A percentile compares a stretch with the other conserved stretches of the same genome.
phyloP scores from a whole-genome alignment of 2,888 invertebrate genomes.

The Anoplius nigerrimus region DNA sequence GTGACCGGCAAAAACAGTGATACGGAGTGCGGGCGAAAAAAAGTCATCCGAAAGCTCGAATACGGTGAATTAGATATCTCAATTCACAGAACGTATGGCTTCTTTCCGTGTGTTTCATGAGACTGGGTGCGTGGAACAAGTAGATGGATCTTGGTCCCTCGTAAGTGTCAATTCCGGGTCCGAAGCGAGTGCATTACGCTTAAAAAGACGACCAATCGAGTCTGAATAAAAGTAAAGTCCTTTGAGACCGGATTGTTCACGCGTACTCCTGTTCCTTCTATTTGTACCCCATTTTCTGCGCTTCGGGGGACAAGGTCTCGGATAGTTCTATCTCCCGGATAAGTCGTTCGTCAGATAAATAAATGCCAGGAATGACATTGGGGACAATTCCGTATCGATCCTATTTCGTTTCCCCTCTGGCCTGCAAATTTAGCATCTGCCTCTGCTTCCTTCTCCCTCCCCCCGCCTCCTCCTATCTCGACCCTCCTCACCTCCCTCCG shows the following conservation, averaged over 20 bases:
- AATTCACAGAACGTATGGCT: too few relatives aligned
- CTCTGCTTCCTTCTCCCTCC: constrained; percentile 13
- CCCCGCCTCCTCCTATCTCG: constrained; percentile 12
- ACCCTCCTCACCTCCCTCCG: neutral
- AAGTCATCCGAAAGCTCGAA: too few relatives aligned
- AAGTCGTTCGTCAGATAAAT: constrained; percentile 29
- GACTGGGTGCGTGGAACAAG: too few relatives aligned
- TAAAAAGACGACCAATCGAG: too few relatives aligned
- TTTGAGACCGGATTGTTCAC: neutral
- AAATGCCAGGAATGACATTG: constrained; percentile 37
- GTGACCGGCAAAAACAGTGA: too few relatives aligned
- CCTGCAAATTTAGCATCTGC: neutral
- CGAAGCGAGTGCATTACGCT: too few relatives aligned
- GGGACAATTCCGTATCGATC: constrained; percentile 41
- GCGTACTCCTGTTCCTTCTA: neutral
- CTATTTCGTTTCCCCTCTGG: constrained; percentile 26
- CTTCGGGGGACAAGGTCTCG: neutral
- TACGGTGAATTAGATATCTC: too few relatives aligned
- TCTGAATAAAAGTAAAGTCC: neutral
- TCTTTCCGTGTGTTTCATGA: too few relatives aligned
- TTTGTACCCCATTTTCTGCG: neutral
- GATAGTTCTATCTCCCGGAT: neutral
- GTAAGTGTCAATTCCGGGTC: too few relatives aligned
- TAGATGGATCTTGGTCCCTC: too few relatives aligned
- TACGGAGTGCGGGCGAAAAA: too few relatives aligned